phyloP scores from a whole-genome alignment of 2,888 invertebrate species.

The Heteromurus nitidus region DNA sequence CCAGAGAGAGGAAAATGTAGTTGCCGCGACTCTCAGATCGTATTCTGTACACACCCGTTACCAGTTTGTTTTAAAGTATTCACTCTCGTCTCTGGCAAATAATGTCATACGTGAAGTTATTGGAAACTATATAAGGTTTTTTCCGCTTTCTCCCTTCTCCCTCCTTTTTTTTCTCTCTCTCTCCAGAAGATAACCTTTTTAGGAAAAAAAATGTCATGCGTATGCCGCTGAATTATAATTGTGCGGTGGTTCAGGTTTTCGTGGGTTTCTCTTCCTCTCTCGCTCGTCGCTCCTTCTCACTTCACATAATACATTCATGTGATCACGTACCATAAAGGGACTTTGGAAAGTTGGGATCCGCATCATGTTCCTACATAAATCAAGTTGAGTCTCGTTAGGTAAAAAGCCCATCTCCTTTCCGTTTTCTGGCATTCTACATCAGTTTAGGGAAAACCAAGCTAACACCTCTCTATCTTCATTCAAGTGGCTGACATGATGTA shows the following conservation, averaged over 20 bases:
- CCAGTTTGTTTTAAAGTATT: conserved; percentile 24
- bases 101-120: conserved; percentile 39
- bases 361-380: conserved; percentile 64
- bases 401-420: conserved; percentile 61
- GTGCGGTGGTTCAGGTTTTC: background rate
- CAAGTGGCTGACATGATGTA: conserved; percentile 57
- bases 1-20: background rate
- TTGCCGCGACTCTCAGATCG: background rate
- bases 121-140: conserved; percentile 51
- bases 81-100: conserved; percentile 25
- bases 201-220: conserved; percentile 42
- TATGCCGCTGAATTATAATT: conserved; percentile 57
- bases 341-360: conserved; percentile 64
- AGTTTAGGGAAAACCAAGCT: conserved; percentile 58
- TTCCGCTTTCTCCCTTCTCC: conserved; percentile 23
- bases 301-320: conserved; percentile 64
- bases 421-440: conserved; percentile 61
- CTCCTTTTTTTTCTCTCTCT: background rate
- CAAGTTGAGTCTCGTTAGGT: conserved; percentile 61
- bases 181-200: conserved; percentile 37
- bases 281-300: conserved; percentile 14
- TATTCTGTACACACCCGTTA: background rate
- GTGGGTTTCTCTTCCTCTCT: conserved; percentile 2
- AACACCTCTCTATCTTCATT: conserved; percentile 66
- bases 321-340: conserved; percentile 65